Percentiles rank a stretch among this genome's conserved stretches.
Evolutionary conservation across 2,888 invertebrate species (phyloP).

Genomic region (Charanyca ferruginea): DNA sequence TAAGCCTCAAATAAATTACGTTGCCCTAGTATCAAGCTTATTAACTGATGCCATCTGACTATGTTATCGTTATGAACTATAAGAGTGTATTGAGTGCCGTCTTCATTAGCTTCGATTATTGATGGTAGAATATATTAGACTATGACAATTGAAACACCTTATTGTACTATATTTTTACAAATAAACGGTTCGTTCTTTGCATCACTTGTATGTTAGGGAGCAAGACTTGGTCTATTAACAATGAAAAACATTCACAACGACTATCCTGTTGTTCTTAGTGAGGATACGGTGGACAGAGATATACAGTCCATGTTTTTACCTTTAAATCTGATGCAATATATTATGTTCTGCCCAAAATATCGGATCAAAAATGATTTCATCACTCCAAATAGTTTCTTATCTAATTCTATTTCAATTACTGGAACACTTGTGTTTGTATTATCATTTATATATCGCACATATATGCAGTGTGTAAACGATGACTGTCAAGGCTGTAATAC

Average conservation of each 20-base stretch:
- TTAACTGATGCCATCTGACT: background rate
- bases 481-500: background rate
- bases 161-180: too few relatives aligned
- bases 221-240: background rate
- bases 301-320: background rate
- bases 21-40: background rate
- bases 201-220: background rate
- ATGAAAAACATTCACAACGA: background rate
- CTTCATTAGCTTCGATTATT: background rate
- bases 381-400: background rate
- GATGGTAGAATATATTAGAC: too few relatives aligned
- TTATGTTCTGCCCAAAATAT: constrained; percentile 14
- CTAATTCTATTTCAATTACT: background rate
- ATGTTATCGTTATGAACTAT: background rate
- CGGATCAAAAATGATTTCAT: background rate
- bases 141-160: too few relatives aligned
- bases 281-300: background rate
- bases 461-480: background rate
- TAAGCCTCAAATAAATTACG: background rate
- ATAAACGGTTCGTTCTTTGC: too few relatives aligned
- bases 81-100: background rate
- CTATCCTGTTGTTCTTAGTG: too few relatives aligned
- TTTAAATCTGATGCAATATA: constrained; percentile 9
- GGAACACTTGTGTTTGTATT: background rate
- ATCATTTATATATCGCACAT: background rate